Evolutionary conservation across 92 coral and sea anemone species (phyloP), one percentile per base, ranked within the genome.

Genomic region (Phenganax subtilis): DNA sequence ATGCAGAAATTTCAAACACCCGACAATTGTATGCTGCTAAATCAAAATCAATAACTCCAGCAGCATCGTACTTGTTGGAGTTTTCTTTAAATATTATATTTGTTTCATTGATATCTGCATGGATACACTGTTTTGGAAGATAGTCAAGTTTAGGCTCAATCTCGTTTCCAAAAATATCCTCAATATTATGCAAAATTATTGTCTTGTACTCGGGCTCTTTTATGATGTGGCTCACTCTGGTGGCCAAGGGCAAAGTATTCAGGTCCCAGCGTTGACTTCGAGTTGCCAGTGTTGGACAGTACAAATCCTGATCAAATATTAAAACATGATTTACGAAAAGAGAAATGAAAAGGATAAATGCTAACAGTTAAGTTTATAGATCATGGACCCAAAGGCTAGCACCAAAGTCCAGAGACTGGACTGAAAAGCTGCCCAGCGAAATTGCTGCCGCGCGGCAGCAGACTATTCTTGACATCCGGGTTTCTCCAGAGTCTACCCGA

Each of bases 41-140:
- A 29, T 66, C 72, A 66, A 66, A 66, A 51, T 66, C 72, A 66
- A 66, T 66, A 27, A 66, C 72, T 66, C 72, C 72, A 20, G 72
- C 72, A 1, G 72, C 72, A 66, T 66, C 72, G 25, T 66, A 66
- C 6, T 51, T 66, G 14, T 25, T 66, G 6, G 72, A 66, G 51
- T 25, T 66, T 25, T 66, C 72, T 20, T 66, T 66, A 47, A 66
- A 66, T 25, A 66, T 66, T 27, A 66, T 66, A 29, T 66, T 66
- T 66, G 72, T 66, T 29, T 66, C 72, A 66, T 66, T 66, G 47
- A 66, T 66, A 14, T 66, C 72, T 66, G 72, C 72, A 66, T 66
- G 72, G 31, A 66, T 66, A 66, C 72, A 66, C 51, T 66, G 72
- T 66, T 66, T 66, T 66, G 72, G 72, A 30, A 66, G 72, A 51